Conservation (phyloP, 2,797 vertebrate genomes). For the Gephyroberyx darwinii region DNA sequence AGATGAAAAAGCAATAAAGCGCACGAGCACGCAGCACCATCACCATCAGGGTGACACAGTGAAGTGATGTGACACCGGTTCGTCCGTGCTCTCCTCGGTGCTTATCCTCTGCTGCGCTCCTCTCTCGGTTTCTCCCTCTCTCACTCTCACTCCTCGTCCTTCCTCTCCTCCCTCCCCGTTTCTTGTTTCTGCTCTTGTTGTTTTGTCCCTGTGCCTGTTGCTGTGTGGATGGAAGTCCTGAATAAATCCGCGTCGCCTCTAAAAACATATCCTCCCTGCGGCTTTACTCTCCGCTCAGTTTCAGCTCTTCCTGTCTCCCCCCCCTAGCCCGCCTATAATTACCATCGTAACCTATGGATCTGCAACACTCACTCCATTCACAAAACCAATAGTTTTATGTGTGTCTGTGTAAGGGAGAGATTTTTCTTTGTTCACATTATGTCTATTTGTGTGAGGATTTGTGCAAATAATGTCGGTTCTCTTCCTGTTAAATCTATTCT, state of each 20-base stretch:
- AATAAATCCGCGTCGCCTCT: conserved; percentile 69
- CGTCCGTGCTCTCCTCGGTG: not conserved
- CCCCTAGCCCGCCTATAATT: conserved; percentile 72
- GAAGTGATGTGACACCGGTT: not conserved
- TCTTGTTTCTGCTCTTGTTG: conserved; percentile 59
- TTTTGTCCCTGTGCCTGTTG: conserved; percentile 68
- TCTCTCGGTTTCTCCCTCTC: conserved; percentile 24
- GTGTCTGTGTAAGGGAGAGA: conserved; percentile 4
- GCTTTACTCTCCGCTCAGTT: conserved; percentile 66
- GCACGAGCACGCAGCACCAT: not conserved
- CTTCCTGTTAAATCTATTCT: conserved; percentile 65
- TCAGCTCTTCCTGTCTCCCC: conserved; percentile 69
- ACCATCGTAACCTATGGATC: conserved; percentile 71
- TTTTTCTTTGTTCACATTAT: conserved; percentile 23
- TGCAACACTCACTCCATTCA: conserved; percentile 71
- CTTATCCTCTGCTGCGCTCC: no score
- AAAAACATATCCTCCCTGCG: conserved; percentile 75
- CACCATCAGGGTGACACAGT: conserved; percentile 13
- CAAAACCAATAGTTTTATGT: conserved; percentile 70
- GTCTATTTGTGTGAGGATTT: conserved; percentile 55
- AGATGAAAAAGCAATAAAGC: no score
- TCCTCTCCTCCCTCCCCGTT: conserved; percentile 35
- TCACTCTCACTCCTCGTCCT: conserved; percentile 21
- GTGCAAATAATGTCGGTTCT: conserved; percentile 65
- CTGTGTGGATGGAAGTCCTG: conserved; percentile 60